Base-by-base conservation (phyloP, 2,888 invertebrate species). In the Tetramorium bicarinatum region DNA sequence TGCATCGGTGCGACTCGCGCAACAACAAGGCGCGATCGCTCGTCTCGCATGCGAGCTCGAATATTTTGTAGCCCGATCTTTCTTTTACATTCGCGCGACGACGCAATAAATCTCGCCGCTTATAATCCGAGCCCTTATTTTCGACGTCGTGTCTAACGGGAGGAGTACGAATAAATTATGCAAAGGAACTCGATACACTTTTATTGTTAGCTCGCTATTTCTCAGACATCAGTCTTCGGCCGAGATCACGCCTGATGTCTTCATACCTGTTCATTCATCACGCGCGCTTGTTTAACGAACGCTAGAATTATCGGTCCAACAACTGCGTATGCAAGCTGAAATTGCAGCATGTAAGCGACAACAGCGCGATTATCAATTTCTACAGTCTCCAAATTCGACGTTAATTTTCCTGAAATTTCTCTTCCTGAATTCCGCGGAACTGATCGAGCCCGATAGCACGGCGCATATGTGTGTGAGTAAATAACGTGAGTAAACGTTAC, bases 391-490 rank as follows among this genome's bases (percentile, higher is more conserved):
- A 49, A 69, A 83, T 49, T 69, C 59, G 34, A 69, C 7, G 59
- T 67, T 59, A 61, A 59, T 44, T 49, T 59, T 54, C 72, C 76
- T 18, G 69, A 84, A 83, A 83, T 79, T 83, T 69, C 52, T 74
- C 74, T 72, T 59, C 56, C 34, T 41, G 75, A 85, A 86, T 85
- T 83, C 80, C 69, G 64, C 29, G 49, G 56, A 72, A 67, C 82
- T 85, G 88, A 88, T 88, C 88, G 80, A 61, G 25, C 61, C 54
- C 61, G 89, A 90, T 90, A 89, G 61, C 54, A 44, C 62, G 75
- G 41, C 13, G 52, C 13, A 34, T 52, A 34, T 29, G 75, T 49
- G 76, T 81, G 29, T 9, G 62, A 52, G 76, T 29, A 75, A 71
- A 71, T 79, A 59, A n/a, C 25, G 25, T 29, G 47, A 41, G 13